These are phyloP conservation scores for Drosophila differens DNA, from an alignment of 2,888 invertebrate species.

Conservation along the genomic window DNA sequence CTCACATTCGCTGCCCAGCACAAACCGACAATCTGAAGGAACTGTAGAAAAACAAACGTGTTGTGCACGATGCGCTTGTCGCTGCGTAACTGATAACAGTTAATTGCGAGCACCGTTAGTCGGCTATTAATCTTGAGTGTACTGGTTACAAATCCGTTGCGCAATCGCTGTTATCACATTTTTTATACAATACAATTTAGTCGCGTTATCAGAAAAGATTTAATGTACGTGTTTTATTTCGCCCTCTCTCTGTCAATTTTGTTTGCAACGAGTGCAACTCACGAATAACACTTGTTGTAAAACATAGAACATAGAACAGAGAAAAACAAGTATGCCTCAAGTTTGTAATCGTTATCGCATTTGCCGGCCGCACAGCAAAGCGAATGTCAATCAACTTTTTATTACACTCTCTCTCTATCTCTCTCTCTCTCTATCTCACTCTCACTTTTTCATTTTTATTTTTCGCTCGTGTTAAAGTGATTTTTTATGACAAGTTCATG, in stretches of 20 bases:
- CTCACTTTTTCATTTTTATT: conserved; percentile 25
- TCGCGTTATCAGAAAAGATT: conserved; percentile 52
- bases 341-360: conserved; percentile 69
- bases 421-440: conserved; percentile 12
- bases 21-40: conserved; percentile 4
- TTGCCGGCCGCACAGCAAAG: conserved; percentile 25
- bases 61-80: conserved; percentile 28
- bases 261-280: conserved; percentile 10
- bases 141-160: conserved; percentile 59
- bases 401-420: conserved; percentile 15
- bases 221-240: conserved; percentile 12
- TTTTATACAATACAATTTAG: conserved; percentile 23
- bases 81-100: conserved; percentile 59
- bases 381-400: conserved; percentile 36
- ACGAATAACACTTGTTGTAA: conserved; percentile 16
- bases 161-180: conserved; percentile 67
- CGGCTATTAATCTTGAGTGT: conserved; percentile 27
- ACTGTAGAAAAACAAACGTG: conserved; percentile 9
- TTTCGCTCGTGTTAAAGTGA: conserved; percentile 16
- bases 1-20: not conserved
- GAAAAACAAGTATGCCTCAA: conserved; percentile 32
- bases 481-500: conserved; percentile 59
- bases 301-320: conserved; percentile 1
- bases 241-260: not conserved
- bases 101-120: conserved; percentile 49